These are phyloP conservation scores for Hippasteria phrygiana DNA, from an alignment of 53 echinoderm and acorn worm genomes.

Conservation along the genomic window DNA sequence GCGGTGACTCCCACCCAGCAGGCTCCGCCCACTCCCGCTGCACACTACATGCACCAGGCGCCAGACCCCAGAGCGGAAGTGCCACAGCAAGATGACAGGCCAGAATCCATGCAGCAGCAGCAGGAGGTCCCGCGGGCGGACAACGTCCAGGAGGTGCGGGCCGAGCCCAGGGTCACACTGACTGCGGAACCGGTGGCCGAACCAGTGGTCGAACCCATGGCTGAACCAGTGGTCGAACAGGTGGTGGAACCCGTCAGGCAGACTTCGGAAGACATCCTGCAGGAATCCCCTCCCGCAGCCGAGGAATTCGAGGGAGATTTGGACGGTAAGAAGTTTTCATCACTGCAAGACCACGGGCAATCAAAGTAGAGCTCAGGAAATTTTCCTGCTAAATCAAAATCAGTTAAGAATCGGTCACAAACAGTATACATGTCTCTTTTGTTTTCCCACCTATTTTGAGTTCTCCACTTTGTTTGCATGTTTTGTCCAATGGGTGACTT, in stretches of 20 bases:
- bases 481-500: too few relatives aligned
- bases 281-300: not conserved
- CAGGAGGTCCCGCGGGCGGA: constrained; percentile 26
- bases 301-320: not conserved
- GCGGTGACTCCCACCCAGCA: constrained; percentile 96
- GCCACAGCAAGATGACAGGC: constrained; percentile 42
- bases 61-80: constrained; percentile 41
- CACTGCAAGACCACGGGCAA: too few relatives aligned
- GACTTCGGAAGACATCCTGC: not conserved
- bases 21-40: constrained; percentile 70
- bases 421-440: too few relatives aligned
- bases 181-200: constrained; percentile 6
- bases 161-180: constrained; percentile 24
- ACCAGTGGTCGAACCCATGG: constrained; percentile 9
- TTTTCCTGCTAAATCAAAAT: too few relatives aligned
- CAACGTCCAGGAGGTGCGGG: constrained; percentile 58
- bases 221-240: not conserved
- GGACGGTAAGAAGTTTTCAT: constrained; percentile 11
- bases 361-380: too few relatives aligned
- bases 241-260: not conserved
- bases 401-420: too few relatives aligned
- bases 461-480: too few relatives aligned
- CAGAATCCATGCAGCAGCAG: constrained; percentile 35
- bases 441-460: too few relatives aligned
- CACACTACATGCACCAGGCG: constrained; percentile 58